These are phyloP conservation scores for Cryptoblepharus egeriae DNA, from an alignment of 2,797 vertebrate species.

Conservation along the genomic window DNA sequence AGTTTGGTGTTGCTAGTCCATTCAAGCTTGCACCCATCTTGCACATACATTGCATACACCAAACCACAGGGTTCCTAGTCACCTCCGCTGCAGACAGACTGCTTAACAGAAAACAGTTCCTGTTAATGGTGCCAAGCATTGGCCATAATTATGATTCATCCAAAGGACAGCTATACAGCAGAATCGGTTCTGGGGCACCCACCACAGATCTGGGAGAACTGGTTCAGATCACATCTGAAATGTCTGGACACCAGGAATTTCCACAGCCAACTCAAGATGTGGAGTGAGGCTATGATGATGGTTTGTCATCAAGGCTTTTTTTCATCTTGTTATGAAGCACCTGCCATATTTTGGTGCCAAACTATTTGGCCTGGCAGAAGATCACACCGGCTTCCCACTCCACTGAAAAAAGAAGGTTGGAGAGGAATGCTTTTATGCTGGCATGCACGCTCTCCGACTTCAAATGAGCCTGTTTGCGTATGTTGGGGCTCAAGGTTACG, in stretches of 20 bases:
- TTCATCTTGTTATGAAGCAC: not conserved
- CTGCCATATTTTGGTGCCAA: not conserved
- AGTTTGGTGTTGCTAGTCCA: not conserved
- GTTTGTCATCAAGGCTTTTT: not conserved
- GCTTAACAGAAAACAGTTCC: not conserved
- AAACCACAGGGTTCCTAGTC: too few species aligned
- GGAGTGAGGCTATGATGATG: not conserved
- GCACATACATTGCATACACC: not conserved
- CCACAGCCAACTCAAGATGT: not conserved
- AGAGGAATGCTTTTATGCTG: conserved; percentile 3
- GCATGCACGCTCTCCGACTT: accelerated
- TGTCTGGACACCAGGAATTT: not conserved
- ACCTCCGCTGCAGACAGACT: not conserved
- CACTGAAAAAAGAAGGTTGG: not conserved
- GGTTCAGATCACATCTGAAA: not conserved
- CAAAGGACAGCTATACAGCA: not conserved
- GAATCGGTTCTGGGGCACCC: accelerated
- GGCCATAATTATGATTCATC: too few species aligned
- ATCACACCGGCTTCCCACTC: not conserved
- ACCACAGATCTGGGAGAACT: not conserved
- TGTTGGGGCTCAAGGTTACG: not conserved
- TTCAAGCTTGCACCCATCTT: too few species aligned
- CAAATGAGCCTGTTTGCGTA: not conserved
- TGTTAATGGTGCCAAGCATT: too few species aligned
- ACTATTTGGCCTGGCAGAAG: conserved; percentile 13